Base-by-base conservation (phyloP, 2,888 invertebrate genomes). In the Mimachlamys varia region DNA sequence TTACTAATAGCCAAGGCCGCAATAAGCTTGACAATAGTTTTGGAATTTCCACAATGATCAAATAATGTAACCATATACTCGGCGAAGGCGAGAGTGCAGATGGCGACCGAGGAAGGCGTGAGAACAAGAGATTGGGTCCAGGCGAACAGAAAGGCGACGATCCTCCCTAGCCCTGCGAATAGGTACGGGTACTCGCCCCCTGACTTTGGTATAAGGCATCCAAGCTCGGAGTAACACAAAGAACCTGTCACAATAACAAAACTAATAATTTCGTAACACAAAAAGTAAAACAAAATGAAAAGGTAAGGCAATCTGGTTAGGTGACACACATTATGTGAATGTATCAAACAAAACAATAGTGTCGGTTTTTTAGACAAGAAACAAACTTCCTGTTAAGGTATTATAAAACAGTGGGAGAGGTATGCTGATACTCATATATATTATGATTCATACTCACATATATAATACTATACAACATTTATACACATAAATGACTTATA, bases 181-280 rank as follows among this genome's bases (percentile, higher is more conserved):
- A 94, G 4, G 98, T 98, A 98, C 0, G 98, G 97, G 96, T 98
- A 98, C 96, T 98, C 98, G 0, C 98, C 98, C 0, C 98, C 98
- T 0, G 98, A 98, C 95, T 98, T 97, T 0, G 98, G 98, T 7
- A 98, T 97, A 0, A 98, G 98, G 0, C 98, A 98, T 76, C 98
- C 98, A 90, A 98, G 97, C 97, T 98, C 98, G 44, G 98, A 98
- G 95, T 98, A 98, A 0, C 98, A 98, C 92, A 98, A 96, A 0
- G 98, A 98, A 93, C 98, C 98, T 98, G 91, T 5, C 90, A 90
- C 88, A 0, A 38, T 17, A 90, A 1, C 7, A 44, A 27, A n/a
- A 27, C n/a, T n/a, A n/a, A n/a, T n/a, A n/a, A n/a, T n/a, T n/a
- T n/a, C n/a, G n/a, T n/a, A 27, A 44, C 37, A 22, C 15, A 44